A percentile compares a stretch with the other conserved stretches of the same genome.
Evolutionary conservation across 2,888 invertebrate genomes (phyloP).

Genomic region (Dasypolia templi): DNA sequence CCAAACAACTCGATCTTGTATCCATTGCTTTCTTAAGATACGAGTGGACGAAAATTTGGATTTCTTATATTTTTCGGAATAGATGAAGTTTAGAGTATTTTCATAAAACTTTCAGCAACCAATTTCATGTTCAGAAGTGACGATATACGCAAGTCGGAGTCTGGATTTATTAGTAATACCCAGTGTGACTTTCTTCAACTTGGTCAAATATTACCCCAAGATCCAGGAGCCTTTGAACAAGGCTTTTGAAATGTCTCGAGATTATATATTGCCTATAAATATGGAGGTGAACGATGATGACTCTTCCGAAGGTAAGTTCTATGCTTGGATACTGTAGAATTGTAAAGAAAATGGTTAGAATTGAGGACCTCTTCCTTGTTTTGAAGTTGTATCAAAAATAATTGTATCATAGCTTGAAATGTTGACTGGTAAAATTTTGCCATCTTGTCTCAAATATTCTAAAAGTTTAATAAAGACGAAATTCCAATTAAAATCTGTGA

Average conservation of each 20-base stretch:
- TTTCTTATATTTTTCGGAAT: not conserved
- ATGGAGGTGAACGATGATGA: conserved; percentile 78
- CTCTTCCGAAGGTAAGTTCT: conserved; percentile 75
- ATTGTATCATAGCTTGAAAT: not conserved
- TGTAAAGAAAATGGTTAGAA: not conserved
- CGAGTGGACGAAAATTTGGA: too few species aligned
- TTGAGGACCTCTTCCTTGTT: not conserved
- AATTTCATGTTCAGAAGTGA: conserved; percentile 82
- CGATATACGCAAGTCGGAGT: conserved; percentile 86
- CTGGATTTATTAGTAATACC: conserved; percentile 84
- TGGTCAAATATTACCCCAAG: conserved; percentile 86
- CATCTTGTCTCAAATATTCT: not conserved
- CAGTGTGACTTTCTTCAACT: conserved; percentile 84
- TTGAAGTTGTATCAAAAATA: not conserved
- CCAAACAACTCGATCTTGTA: not conserved
- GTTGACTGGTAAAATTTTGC: not conserved
- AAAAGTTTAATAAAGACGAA: not conserved
- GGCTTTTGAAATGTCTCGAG: conserved; percentile 83
- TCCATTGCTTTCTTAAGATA: not conserved
- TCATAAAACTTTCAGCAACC: conserved; percentile 77
- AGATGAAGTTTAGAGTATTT: not conserved
- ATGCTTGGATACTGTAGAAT: not conserved
- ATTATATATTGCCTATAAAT: conserved; percentile 86
- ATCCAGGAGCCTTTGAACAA: conserved; percentile 84
- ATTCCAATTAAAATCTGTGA: not conserved